Evolutionary conservation across 2,797 vertebrate genomes (phyloP), one percentile per base, ranked within the genome.

Genomic region (Astyanax mexicanus): DNA sequence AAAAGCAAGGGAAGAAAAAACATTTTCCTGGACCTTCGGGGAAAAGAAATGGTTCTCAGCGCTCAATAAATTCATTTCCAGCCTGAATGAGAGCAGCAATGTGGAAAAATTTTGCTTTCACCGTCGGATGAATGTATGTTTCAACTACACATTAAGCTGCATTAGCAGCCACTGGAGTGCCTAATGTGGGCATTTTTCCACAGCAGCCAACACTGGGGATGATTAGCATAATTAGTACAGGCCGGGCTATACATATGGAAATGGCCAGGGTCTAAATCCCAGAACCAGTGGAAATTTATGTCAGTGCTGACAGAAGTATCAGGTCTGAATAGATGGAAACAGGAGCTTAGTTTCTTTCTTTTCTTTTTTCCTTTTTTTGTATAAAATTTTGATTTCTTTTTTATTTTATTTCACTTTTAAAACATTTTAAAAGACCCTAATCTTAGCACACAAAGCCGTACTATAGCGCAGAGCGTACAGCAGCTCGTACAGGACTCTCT

Each of bases 201-300:
- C 95, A 95, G 94, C 94, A 93, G 94, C 95, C 94, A 95, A 95
- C 95, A 95, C 94, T 96, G 93, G 90, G 92, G 93, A 94, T 95
- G 95, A 96, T 97, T 96, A 96, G 95, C 96, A 97, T 97, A 96
- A 96, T 96, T 96, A 97, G 95, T 93, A 96, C 94, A 95, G 94
- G 95, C 94, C 92, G 94, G 94, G 90, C 95, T 94, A 96, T 97
- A 96, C 95, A 97, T 96, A 97, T 97, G 96, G 95, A 96, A 97
- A 97, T 97, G 91, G 92, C 92, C 92, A 93, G 92, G 91, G 94
- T 94, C 93, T 95, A 95, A 96, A 95, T 95, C 95, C 96, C 95
- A 95, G 92, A 94, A 93, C 91, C 90, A 91, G 92, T 94, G 95
- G 93, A 96, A 96, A 97, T 97, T 95, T 96, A 96, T 96, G 95